Evolutionary conservation across 2,888 invertebrate species (phyloP), one percentile per base, ranked within the genome.

Genomic region (Clepsis dumicolana): DNA sequence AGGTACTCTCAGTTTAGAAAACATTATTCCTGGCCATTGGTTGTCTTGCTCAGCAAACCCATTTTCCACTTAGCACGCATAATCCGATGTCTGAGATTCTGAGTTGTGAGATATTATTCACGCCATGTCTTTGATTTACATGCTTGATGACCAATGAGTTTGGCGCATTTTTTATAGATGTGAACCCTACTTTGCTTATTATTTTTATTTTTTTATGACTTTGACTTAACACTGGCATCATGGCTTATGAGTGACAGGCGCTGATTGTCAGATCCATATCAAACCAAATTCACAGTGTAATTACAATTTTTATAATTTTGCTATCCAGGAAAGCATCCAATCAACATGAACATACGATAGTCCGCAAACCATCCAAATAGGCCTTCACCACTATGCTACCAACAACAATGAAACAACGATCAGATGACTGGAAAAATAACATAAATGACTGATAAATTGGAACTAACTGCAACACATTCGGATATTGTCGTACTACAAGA

Each of bases 341-440:
- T 44, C 24, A 50, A 25, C 52, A 64, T 68, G 67, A 41, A 41
- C 71, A 70, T 71, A 70, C 54, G 53, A 62, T 70, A 61, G 61
- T 41, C 24, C 44, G 59, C 56, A 66, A 71, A 61, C 60, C 60
- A 66, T 64, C 65, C 70, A 67, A 72, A 71, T 64, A 67, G 67
- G 4, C 63, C 41, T 64, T 56, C 67, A 76, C 64, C 81, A 88
- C 72, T 81, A 91, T 91, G 89, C 74, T 85, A 76, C 83, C 82
- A 59, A 79, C 79, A 74, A 89, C 87, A 83, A 89, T 87, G 68
- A 91, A 91, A 85, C 88, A 86, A 85, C 90, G 89, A 79, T 74
- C 76, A 75, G 71, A 83, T 77, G 79, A 72, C 56, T 72, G 73
- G 72, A 65, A 77, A 70, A 72, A 73, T 70, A 59, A 75, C 73